A percentile compares a stretch with the other conserved stretches of the same genome.
Conservation (phyloP, 2,888 invertebrate genomes). For the Ennomos quercinarius region DNA sequence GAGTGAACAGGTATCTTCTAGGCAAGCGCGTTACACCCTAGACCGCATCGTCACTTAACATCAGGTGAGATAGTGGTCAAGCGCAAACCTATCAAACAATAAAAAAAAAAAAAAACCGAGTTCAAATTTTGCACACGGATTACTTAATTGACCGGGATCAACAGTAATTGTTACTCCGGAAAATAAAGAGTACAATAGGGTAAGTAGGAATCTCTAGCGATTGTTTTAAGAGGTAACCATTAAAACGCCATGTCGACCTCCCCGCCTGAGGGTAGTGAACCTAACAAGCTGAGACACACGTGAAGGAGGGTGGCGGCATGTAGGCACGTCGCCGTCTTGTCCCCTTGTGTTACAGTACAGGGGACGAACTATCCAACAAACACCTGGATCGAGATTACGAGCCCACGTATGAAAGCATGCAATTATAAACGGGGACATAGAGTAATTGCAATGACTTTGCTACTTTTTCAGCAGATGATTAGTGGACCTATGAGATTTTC, state of each 20-base stretch:
- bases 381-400: conserved; percentile 44
- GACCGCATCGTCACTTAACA: no score
- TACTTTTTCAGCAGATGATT: neutral
- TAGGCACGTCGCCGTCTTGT: conserved; percentile 19
- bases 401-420: conserved; percentile 20
- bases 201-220: conserved; percentile 4
- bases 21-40: no score
- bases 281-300: conserved; percentile 27
- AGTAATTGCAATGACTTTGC: conserved; percentile 28
- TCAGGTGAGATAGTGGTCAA: no score
- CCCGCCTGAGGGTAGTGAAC: conserved; percentile 36
- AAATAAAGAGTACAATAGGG: neutral
- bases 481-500: no score
- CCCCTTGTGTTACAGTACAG: conserved; percentile 37
- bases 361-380: conserved; percentile 32
- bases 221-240: conserved; percentile 16
- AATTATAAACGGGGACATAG: conserved; percentile 24
- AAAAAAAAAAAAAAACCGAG: no score
- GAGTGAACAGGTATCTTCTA: no score
- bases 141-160: no score
- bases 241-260: conserved; percentile 27
- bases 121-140: no score
- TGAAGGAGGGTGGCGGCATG: conserved; percentile 28
- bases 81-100: no score
- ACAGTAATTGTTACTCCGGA: no score